Evolutionary conservation across 2,888 invertebrate genomes (phyloP), one percentile per base, ranked within the genome.

Genomic region (Meandrusa payeni): DNA sequence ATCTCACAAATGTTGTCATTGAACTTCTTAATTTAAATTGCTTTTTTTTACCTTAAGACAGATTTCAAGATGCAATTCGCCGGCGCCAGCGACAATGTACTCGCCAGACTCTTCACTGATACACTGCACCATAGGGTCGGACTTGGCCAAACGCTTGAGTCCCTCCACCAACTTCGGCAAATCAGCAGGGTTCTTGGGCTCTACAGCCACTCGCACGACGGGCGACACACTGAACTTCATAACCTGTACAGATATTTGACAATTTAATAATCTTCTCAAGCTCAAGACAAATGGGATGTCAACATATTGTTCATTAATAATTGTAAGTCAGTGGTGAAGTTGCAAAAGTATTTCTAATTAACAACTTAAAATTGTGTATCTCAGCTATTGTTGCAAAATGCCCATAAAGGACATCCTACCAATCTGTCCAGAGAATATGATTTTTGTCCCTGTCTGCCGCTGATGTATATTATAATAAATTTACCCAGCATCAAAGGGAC

Each of bases 201-300:
- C 99, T 1, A 99, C 99, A 62, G 99, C 99, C 17, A 99, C 97
- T 73, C 99, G 95, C 77, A 99, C 99, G 46, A 99, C 99, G 57
- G 99, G 99, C 2, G 98, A 98, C 40, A 99, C 99, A 63, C 97
- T 97, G 94, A 99, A 99, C 89, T 99, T 99, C 99, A 99, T 99
- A 61, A 99, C 97, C 91, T 94, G 90, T 0, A n/a, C 2, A 26
- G 26, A 2, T 9, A 12, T n/a, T n/a, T n/a, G n/a, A n/a, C n/a
- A n/a, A n/a, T n/a, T n/a, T n/a, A n/a, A n/a, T n/a, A n/a, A n/a
- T n/a, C n/a, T n/a, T n/a, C n/a, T n/a, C n/a, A n/a, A n/a, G n/a
- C n/a, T n/a, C n/a, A n/a, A n/a, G n/a, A n/a, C n/a, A n/a, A n/a
- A n/a, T n/a, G n/a, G n/a, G n/a, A n/a, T n/a, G n/a, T n/a, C n/a